A percentile compares a stretch with the other conserved stretches of the same genome.
Conservation (phyloP, 2,888 invertebrate species). For the Eupsilia transversa region DNA sequence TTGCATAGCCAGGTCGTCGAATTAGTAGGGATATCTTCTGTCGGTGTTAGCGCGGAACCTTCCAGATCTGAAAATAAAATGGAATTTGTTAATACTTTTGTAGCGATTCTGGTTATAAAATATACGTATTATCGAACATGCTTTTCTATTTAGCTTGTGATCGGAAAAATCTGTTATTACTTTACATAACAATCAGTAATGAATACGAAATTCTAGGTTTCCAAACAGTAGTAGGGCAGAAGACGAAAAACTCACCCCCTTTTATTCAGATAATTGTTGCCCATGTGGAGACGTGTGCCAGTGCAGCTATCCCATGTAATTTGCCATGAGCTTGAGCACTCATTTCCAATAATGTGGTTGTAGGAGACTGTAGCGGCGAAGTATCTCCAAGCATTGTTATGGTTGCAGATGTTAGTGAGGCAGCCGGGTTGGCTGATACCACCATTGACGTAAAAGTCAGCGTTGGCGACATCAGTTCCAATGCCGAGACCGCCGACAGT, state of each 20-base stretch:
- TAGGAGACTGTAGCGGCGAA: slow-evolving; percentile 75
- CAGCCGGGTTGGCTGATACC: slow-evolving; percentile 83
- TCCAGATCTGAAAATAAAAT: slow-evolving; percentile 71
- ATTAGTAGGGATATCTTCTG: slow-evolving; percentile 66
- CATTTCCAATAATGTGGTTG: slow-evolving; percentile 74
- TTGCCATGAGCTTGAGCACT: slow-evolving; percentile 71
- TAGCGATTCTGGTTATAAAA: neutral
- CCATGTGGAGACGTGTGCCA: slow-evolving; percentile 72
- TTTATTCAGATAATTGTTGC: slow-evolving; percentile 75
- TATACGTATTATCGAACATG: neutral
- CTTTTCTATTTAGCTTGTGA: neutral
- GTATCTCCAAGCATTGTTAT: slow-evolving; percentile 77
- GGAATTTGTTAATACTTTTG: neutral
- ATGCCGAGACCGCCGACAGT: slow-evolving; percentile 82
- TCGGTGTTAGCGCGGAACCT: slow-evolving; percentile 71
- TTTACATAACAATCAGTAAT: neutral
- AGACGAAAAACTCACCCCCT: slow-evolving; percentile 70
- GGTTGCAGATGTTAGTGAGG: slow-evolving; percentile 74
- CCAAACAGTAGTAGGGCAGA: neutral
- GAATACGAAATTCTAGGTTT: neutral
- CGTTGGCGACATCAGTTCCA: slow-evolving; percentile 84
- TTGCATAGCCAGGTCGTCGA: slow-evolving; percentile 61
- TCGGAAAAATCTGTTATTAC: neutral
- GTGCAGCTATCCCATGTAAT: slow-evolving; percentile 72
- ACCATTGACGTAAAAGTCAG: slow-evolving; percentile 91